Conservation (phyloP, 2,113 vertebrate genomes). For the Delphinapterus leucas region DNA sequence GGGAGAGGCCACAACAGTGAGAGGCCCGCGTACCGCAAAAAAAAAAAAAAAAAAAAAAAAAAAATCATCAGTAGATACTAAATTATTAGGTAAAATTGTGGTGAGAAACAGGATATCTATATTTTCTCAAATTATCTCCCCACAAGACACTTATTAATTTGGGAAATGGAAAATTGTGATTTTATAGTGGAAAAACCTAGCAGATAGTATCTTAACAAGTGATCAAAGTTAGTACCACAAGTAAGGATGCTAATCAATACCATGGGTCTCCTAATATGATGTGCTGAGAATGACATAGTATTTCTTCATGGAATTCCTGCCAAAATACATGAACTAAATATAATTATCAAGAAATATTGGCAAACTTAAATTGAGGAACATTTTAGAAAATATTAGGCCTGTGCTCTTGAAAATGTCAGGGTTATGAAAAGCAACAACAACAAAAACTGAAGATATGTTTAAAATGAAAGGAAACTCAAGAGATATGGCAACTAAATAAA, state of each 20-base stretch:
- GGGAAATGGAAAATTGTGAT: not conserved
- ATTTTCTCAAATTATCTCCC: not conserved
- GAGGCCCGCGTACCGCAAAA: no score
- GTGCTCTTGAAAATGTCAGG: not conserved
- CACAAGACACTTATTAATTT: not conserved
- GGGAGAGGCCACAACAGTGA: no score
- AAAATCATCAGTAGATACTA: not conserved
- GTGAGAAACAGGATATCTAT: not conserved
- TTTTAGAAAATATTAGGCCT: constrained; percentile 34
- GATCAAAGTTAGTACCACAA: not conserved
- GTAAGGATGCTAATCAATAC: not conserved
- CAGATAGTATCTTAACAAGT: not conserved
- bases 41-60: not conserved
- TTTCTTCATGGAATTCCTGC: not conserved
- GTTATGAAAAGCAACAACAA: not conserved
- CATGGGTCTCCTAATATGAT: not conserved
- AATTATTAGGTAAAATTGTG: not conserved
- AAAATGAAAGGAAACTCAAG: constrained; percentile 2
- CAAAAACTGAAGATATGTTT: not conserved
- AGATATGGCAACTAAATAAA: not conserved
- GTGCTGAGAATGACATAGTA: not conserved
- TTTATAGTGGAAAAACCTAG: not conserved
- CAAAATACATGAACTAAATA: not conserved
- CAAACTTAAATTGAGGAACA: constrained; percentile 19
- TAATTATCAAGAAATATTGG: not conserved